Conservation (phyloP, 2,113 vertebrate species). For the Ciconia boyciana region DNA sequence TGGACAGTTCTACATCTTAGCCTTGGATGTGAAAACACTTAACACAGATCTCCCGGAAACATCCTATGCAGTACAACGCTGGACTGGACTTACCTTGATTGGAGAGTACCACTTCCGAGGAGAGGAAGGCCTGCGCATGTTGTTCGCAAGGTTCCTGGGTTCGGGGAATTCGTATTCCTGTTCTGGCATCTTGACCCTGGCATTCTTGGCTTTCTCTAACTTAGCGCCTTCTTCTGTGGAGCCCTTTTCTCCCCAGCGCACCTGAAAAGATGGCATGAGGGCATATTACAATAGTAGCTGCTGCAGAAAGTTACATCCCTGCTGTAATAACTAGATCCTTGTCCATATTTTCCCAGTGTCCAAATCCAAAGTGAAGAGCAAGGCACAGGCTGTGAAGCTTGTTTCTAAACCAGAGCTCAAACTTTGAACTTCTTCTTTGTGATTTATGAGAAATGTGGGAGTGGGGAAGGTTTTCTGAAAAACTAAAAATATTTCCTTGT, state of each 20-base stretch:
- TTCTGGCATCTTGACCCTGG: constrained; percentile 94
- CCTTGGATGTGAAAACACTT: not conserved
- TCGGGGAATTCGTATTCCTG: constrained; percentile 85
- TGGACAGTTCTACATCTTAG: not conserved
- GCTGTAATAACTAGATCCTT: not conserved
- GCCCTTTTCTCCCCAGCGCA: constrained; percentile 97
- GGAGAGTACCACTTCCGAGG: constrained; percentile 94
- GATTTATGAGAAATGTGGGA: not conserved
- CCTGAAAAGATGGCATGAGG: constrained; percentile 67
- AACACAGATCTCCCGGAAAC: not conserved
- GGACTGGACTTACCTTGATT: constrained; percentile 82
- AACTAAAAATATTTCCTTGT: not conserved
- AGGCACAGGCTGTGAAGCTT: not conserved
- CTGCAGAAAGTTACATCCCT: not conserved
- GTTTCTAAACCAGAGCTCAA: not conserved
- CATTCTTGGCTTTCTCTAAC: constrained; percentile 96
- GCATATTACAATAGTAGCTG: not conserved
- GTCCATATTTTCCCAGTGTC: rapidly evolving
- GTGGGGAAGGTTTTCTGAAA: not conserved
- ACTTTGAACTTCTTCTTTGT: not conserved
- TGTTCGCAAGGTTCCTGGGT: constrained; percentile 82
- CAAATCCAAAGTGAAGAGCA: not conserved
- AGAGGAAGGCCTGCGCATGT: constrained; percentile 76
- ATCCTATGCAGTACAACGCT: rapidly evolving
- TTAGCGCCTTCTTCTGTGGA: constrained; percentile 98